These are phyloP conservation scores for Heliconius sara DNA, from an alignment of 2,888 invertebrate genomes.

Conservation along the genomic window DNA sequence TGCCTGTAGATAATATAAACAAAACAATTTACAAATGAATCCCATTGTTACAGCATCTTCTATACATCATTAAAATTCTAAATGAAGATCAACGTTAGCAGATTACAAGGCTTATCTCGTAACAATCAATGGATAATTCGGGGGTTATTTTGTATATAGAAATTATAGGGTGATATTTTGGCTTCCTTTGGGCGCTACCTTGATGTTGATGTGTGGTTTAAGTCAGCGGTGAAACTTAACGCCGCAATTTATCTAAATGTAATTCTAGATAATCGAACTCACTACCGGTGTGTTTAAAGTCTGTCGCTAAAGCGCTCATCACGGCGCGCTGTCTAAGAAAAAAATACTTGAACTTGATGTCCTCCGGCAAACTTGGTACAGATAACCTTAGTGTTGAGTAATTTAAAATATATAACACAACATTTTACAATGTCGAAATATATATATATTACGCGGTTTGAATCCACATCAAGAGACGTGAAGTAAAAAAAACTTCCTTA, in stretches of 20 bases:
- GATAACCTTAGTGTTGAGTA: no score
- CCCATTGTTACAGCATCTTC: not conserved
- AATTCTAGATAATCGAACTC: no score
- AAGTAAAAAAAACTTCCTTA: not conserved
- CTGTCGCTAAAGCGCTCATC: no score
- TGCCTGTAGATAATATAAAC: not conserved
- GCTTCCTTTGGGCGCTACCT: slow-evolving; percentile 44
- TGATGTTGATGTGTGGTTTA: slow-evolving; percentile 46
- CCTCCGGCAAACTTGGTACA: no score
- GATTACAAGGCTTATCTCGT: slow-evolving; percentile 45
- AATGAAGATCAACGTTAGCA: slow-evolving; percentile 38
- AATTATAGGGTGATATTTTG: slow-evolving; percentile 50
- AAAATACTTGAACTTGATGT: no score
- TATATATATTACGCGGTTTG: no score
- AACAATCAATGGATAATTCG: slow-evolving; percentile 51
- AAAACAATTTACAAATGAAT: slow-evolving; percentile 17
- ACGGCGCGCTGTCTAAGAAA: no score
- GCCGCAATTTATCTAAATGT: no score
- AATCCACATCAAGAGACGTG: no score
- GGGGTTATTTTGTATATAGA: slow-evolving; percentile 46
- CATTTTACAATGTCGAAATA: no score
- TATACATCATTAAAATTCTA: slow-evolving; percentile 34
- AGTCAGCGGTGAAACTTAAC: not conserved
- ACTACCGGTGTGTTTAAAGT: no score
- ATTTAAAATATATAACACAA: no score